Evolutionary conservation across 2,797 vertebrate genomes (phyloP).

Genomic region (Oceanodroma leucorhoa): DNA sequence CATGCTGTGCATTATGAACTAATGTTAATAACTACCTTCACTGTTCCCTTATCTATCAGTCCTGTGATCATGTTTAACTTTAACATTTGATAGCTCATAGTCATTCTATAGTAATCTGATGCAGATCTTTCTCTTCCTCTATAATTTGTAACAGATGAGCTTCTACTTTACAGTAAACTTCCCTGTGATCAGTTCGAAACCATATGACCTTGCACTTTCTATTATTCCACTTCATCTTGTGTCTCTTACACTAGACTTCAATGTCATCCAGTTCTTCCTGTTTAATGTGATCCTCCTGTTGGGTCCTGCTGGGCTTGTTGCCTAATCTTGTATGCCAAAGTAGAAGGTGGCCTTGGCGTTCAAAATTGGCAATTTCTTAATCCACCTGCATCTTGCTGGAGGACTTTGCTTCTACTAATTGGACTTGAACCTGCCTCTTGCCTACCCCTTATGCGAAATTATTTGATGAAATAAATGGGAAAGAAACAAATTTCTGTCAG

Average conservation of each 20-base stretch:
- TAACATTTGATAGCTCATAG: background rate
- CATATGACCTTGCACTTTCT: background rate
- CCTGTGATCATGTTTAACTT: background rate
- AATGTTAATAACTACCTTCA: background rate
- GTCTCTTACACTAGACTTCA: background rate
- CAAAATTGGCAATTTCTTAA: background rate
- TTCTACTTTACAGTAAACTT: background rate
- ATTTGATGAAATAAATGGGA: background rate
- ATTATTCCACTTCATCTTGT: background rate
- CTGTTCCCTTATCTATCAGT: background rate
- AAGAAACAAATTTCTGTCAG: background rate
- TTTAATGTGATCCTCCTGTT: background rate
- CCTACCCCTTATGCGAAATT: background rate
- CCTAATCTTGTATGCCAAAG: background rate
- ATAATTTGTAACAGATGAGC: background rate
- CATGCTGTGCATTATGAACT: background rate
- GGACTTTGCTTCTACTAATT: background rate
- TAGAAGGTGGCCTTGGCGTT: background rate
- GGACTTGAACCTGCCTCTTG: background rate
- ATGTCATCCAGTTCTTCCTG: background rate
- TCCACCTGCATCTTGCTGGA: background rate
- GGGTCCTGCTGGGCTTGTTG: background rate
- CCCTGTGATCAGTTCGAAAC: background rate
- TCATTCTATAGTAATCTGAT: background rate
- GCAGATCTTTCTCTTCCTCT: background rate